Evolutionary conservation across 2,797 vertebrate genomes (phyloP).

Genomic region (Fringilla coelebs): DNA sequence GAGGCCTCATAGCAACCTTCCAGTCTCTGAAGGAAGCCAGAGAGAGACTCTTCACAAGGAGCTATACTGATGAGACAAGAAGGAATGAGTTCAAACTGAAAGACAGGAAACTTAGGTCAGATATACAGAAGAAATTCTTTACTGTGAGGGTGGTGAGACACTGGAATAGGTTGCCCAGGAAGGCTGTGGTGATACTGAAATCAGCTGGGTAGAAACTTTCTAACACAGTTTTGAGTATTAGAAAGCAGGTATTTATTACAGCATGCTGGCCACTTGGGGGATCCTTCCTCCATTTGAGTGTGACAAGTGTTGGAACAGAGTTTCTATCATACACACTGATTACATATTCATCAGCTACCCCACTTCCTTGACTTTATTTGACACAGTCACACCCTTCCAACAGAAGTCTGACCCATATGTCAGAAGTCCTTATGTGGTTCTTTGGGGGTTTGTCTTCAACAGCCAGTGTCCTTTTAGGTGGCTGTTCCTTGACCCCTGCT

Average conservation of each 20-base stretch:
- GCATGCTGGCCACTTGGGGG: not conserved
- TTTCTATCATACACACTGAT: not conserved
- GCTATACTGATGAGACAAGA: not conserved
- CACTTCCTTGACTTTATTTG: not conserved
- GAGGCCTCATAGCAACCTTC: not conserved
- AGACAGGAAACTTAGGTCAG: not conserved
- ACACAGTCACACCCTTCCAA: too few species aligned
- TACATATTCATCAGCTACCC: not conserved
- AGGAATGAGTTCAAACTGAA: not conserved
- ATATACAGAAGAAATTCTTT: not conserved
- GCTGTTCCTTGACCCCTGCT: not conserved
- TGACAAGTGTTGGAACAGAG: not conserved
- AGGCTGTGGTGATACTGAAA: not conserved
- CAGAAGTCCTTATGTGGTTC: not conserved
- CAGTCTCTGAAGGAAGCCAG: not conserved
- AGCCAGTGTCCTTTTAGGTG: not conserved
- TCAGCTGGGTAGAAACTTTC: not conserved
- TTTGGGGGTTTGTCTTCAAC: not conserved
- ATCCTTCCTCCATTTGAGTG: not conserved
- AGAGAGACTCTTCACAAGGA: not conserved
- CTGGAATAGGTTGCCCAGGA: not conserved
- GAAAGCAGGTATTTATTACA: not conserved
- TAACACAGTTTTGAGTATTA: not conserved
- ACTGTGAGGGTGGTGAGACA: not conserved
- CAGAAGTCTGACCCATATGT: not conserved